A percentile compares a stretch with the other conserved stretches of the same genome.
These are phyloP conservation scores for Triplophysa rosa DNA, from an alignment of 2,113 vertebrate genomes.

Conservation along the genomic window DNA sequence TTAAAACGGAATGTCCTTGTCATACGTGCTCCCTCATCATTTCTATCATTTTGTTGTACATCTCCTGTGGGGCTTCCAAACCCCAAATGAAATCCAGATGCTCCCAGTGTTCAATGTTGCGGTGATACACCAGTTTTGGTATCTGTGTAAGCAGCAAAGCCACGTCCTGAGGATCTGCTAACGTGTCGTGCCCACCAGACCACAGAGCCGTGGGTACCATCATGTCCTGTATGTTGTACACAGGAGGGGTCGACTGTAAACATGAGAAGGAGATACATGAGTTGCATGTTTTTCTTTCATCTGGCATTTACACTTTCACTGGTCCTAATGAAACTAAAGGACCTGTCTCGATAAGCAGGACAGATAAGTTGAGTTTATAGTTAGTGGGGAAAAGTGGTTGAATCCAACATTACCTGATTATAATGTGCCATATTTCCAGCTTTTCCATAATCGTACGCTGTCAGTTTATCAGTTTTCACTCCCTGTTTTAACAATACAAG, in stretches of 20 bases:
- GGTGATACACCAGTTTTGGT: constrained; percentile 72
- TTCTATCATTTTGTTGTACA: constrained; percentile 79
- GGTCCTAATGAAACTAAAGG: no score
- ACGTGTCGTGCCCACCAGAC: constrained; percentile 80
- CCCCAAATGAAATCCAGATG: constrained; percentile 93
- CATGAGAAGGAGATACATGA: constrained; percentile 4
- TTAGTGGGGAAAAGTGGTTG: neutral
- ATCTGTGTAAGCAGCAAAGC: constrained; percentile 79
- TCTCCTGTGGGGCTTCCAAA: constrained; percentile 75
- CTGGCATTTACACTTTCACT: no score
- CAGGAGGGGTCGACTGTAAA: constrained; percentile 79
- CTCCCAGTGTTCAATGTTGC: constrained; percentile 80
- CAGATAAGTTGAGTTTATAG: neutral
- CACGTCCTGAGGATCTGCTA: constrained; percentile 75
- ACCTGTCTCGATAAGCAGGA: neutral
- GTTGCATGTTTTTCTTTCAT: neutral
- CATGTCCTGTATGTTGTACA: constrained; percentile 77
- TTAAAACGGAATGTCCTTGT: neutral
- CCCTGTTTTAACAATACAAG: constrained; percentile 57
- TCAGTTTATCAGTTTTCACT: constrained; percentile 72
- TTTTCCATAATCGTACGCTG: constrained; percentile 83
- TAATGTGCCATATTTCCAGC: constrained; percentile 79
- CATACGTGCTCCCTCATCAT: constrained; percentile 71
- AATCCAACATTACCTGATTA: constrained; percentile 80
- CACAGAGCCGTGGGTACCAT: constrained; percentile 85